Base-by-base conservation (phyloP, 2,113 vertebrate species). In the Corythaeola cristata region DNA sequence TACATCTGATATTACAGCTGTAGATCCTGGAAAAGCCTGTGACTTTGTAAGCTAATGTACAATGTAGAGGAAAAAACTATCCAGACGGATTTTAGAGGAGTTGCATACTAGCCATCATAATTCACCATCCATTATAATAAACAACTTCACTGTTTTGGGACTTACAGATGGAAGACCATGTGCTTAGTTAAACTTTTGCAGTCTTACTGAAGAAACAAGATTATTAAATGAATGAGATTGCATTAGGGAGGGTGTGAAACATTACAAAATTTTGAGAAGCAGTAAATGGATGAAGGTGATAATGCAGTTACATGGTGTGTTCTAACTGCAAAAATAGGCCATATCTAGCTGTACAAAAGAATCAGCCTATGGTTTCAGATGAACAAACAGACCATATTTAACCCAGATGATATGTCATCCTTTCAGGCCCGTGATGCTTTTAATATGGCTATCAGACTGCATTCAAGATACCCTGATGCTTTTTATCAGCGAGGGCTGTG, bases 401-500 rank as follows among this genome's bases (percentile, higher is more conserved):
- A 56, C 58, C 64, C 28, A 88, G 84, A 52, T 67, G 35, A 86
- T 74, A 58, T 85, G 20, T 94, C 35, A 67, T 89, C 44, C 91
- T 96, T 90, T 52, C 89, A 98, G 98, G 98, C 98, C 84, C 41
- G 82, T 52, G 97, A 98, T 44, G 97, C 96, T 85, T 98, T 99
- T 87, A 98, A 93, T 66, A 95, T 75, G 73, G 97, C 98, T 89
- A 92, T 98, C 85, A 98, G 96, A 91, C 47, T 97, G 56, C 96
- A 97, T 93, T 96, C 98, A 50, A 91, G 90, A 55, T 98, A 97
- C 59, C 94, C 98, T 50, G 98, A 98, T 73, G 98, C 98, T 33
- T 98, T 97, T 97, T 98, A 98, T 95, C 98, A 98, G 33, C 96
- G 98, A 81, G 98, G 98, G 9, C 93, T 98, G 64, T 98, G 98